A percentile compares a stretch with the other conserved stretches of the same genome.
phyloP scores from a whole-genome alignment of 2,797 vertebrate species.

The Typhlichthys subterraneus region DNA sequence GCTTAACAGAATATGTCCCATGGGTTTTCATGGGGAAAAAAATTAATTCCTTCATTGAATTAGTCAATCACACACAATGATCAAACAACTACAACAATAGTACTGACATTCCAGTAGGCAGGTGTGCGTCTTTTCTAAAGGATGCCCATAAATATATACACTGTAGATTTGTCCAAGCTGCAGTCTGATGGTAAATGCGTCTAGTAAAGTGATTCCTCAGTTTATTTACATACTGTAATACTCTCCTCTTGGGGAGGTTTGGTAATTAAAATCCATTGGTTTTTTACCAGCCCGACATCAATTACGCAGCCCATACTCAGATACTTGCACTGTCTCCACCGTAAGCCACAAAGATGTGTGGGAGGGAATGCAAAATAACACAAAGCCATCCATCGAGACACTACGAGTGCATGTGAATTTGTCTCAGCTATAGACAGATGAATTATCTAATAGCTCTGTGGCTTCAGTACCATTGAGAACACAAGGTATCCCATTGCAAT shows the following conservation, averaged over 20 bases:
- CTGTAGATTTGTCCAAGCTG: neutral
- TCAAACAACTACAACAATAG: no score
- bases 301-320: slow-evolving; percentile 46
- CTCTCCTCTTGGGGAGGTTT: slow-evolving; percentile 41
- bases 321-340: slow-evolving; percentile 42
- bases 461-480: slow-evolving; percentile 38
- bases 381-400: slow-evolving; percentile 29
- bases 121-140: no score
- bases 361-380: slow-evolving; percentile 24
- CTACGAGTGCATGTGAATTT: slow-evolving; percentile 41
- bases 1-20: no score
- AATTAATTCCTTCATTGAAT: no score
- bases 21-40: no score
- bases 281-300: slow-evolving; percentile 50
- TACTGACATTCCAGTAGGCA: no score
- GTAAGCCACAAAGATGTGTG: slow-evolving; percentile 24
- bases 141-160: neutral
- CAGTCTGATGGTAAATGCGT: slow-evolving; percentile 18
- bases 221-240: slow-evolving; percentile 56
- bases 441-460: slow-evolving; percentile 43
- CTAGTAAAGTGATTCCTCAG: slow-evolving; percentile 40
- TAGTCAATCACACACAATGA: no score
- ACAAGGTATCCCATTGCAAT: slow-evolving; percentile 20
- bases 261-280: slow-evolving; percentile 61
- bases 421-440: slow-evolving; percentile 25